A percentile compares a stretch with the other conserved stretches of the same genome.
Evolutionary conservation across 2,888 invertebrate genomes (phyloP).

Genomic region (Drosophila anomalata): DNA sequence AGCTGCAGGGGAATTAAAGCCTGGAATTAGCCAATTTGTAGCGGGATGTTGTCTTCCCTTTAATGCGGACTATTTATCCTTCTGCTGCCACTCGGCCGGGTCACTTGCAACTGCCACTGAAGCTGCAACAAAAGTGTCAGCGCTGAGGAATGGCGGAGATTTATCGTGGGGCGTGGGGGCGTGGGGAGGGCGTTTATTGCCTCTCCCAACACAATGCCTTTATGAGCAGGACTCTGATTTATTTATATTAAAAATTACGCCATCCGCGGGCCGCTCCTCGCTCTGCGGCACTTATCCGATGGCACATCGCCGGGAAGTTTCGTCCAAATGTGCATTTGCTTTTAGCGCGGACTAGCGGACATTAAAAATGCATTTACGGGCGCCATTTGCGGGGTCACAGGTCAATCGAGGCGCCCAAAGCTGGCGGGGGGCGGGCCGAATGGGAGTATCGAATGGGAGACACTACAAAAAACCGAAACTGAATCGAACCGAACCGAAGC

Average conservation of each 20-base stretch:
- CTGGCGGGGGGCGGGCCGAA: neutral
- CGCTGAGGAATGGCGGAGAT: conserved; percentile 45
- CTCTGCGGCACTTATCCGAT: conserved; percentile 27
- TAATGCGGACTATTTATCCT: neutral
- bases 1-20: neutral
- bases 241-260: conserved; percentile 58
- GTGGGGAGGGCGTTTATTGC: conserved; percentile 46
- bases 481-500: neutral
- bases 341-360: conserved; percentile 36
- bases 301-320: conserved; percentile 45
- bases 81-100: conserved; percentile 25
- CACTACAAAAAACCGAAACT: neutral
- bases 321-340: conserved; percentile 50
- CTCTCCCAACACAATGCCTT: conserved; percentile 36
- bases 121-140: conserved; percentile 38
- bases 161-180: neutral
- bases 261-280: neutral
- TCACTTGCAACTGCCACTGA: conserved; percentile 5
- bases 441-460: neutral
- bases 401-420: neutral
- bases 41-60: neutral
- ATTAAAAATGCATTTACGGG: conserved; percentile 50
- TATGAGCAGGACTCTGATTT: conserved; percentile 58
- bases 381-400: conserved; percentile 24
- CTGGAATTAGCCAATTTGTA: neutral